Percentiles rank a stretch among this genome's conserved stretches.
phyloP scores from a whole-genome alignment of 2,888 invertebrate species.

The Suillia variegata region DNA sequence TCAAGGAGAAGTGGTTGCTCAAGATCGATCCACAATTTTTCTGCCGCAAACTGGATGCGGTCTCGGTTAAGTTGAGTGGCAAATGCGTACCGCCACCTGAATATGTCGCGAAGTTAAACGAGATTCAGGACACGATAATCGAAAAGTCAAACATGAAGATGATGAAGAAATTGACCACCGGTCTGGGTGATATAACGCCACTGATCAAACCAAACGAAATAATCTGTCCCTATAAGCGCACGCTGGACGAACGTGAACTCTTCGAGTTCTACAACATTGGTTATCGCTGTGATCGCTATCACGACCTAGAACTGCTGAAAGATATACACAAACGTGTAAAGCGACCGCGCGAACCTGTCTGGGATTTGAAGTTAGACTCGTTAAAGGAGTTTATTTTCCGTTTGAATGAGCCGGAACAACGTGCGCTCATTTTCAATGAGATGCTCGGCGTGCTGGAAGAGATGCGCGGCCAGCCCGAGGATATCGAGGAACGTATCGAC shows the following conservation, averaged over 20 bases:
- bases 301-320: constrained; percentile 39
- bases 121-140: constrained; percentile 20
- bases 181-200: constrained; percentile 32
- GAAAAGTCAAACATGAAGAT: constrained; percentile 27
- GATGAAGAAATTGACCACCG: constrained; percentile 26
- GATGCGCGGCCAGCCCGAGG: constrained; percentile 19
- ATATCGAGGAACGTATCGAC: constrained; percentile 22
- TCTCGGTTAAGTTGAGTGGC: constrained; percentile 36
- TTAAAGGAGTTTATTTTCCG: constrained; percentile 36
- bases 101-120: constrained; percentile 32
- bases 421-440: constrained; percentile 28
- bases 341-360: constrained; percentile 38
- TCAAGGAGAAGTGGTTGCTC: constrained; percentile 35
- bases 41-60: constrained; percentile 21
- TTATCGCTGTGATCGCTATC: constrained; percentile 38
- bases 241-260: constrained; percentile 37
- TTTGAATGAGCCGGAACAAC: constrained; percentile 15
- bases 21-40: constrained; percentile 38
- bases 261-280: constrained; percentile 38
- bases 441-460: constrained; percentile 23
- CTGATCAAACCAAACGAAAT: constrained; percentile 30
- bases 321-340: constrained; percentile 32
- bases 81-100: constrained; percentile 34
- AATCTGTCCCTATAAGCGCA: constrained; percentile 38
- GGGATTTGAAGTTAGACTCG: constrained; percentile 37